Evolutionary conservation across 2,797 vertebrate genomes (phyloP).

Genomic region (Leptoclinus maculatus): DNA sequence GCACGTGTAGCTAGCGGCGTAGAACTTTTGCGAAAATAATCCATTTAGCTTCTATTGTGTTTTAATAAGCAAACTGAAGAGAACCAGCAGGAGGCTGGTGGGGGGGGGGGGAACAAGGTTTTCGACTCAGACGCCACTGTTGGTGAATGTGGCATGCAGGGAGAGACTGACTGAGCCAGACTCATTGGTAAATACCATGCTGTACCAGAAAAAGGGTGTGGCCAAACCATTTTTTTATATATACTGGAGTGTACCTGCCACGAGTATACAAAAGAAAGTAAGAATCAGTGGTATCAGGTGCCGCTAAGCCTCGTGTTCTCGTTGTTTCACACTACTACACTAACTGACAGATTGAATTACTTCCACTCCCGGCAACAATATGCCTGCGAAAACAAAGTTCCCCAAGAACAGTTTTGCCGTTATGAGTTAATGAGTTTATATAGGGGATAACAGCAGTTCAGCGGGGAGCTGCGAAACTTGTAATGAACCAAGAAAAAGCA

Average conservation of each 20-base stretch:
- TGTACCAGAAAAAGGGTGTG: background rate
- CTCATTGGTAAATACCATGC: background rate
- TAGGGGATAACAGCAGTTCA: constrained; percentile 37
- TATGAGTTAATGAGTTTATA: constrained; percentile 52
- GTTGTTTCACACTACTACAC: constrained; percentile 41
- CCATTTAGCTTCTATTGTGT: background rate
- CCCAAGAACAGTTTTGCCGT: constrained; percentile 50
- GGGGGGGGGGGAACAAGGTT: background rate
- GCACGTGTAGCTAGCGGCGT: too few relatives aligned
- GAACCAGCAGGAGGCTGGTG: background rate
- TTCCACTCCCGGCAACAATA: constrained; percentile 45
- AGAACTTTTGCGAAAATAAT: background rate
- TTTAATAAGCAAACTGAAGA: background rate
- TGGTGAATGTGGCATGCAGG: background rate
- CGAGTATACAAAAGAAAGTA: background rate
- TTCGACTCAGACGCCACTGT: background rate
- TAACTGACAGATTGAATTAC: constrained; percentile 56
- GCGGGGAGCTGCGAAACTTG: constrained; percentile 33
- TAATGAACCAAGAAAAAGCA: constrained; percentile 35
- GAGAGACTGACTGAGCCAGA: background rate
- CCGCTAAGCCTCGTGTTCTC: constrained; percentile 32
- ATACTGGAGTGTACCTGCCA: background rate
- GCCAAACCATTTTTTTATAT: background rate
- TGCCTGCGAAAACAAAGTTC: constrained; percentile 52
- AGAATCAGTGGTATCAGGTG: constrained; percentile 23